Evolutionary conservation across 2,888 invertebrate species (phyloP).

Genomic region (Heliconius erato): DNA sequence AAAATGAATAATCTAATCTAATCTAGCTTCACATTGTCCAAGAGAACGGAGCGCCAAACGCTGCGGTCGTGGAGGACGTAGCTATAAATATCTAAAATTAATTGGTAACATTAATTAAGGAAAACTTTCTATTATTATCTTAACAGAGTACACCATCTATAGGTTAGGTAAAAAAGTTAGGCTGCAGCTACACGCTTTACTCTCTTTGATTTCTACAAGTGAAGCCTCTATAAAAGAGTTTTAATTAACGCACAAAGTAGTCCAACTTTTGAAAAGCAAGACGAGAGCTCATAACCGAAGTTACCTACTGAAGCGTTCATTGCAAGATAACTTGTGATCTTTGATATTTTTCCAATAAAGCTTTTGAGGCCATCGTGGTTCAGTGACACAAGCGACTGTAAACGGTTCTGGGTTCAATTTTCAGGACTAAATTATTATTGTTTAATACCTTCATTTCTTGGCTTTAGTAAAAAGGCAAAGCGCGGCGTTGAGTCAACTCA

Average conservation of each 20-base stretch:
- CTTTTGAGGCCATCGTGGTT: neutral
- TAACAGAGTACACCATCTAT: neutral
- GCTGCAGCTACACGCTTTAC: neutral
- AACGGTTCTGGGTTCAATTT: too few species aligned
- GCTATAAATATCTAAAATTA: neutral
- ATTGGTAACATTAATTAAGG: neutral
- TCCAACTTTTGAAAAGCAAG: slow-evolving; percentile 16
- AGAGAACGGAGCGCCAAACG: too few species aligned
- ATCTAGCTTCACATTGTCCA: too few species aligned
- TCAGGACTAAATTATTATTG: too few species aligned
- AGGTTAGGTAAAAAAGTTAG: neutral
- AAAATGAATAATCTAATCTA: neutral
- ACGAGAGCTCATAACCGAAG: slow-evolving; percentile 19
- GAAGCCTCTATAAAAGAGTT: slow-evolving; percentile 6
- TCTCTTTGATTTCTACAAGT: neutral
- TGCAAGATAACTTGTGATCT: slow-evolving; percentile 7
- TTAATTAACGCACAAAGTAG: slow-evolving; percentile 18
- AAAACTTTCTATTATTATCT: too few species aligned
- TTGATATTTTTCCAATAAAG: slow-evolving; percentile 12
- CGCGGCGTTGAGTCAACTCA: too few species aligned
- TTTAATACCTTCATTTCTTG: too few species aligned
- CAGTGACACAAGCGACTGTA: too few species aligned
- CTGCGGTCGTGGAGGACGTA: too few species aligned
- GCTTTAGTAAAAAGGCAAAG: too few species aligned
- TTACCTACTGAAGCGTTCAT: neutral